Base-by-base conservation (phyloP, 2,113 vertebrate genomes). In the Anas platyrhynchos region DNA sequence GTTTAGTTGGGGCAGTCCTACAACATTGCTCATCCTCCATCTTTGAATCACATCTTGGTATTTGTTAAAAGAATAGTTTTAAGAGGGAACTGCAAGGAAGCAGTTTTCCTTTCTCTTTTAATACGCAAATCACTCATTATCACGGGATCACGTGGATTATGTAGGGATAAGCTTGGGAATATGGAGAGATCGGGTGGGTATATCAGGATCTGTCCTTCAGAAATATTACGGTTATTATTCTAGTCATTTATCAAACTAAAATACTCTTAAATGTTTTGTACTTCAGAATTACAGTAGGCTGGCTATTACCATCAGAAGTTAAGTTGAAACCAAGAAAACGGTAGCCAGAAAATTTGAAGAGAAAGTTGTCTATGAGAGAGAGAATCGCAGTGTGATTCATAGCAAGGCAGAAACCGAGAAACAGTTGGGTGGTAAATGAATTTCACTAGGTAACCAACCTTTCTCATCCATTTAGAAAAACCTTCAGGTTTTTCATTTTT, bases 381-480 rank as follows among this genome's bases (percentile, higher is more conserved):
- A 91, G 54, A 68, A 55, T 65, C 54, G 27, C 50, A 76, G 5
- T 26, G 56, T 91, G 75, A 77, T 88, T 88, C 76, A 62, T 11
- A 58, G 36, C 12, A 73, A 2, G 3, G 25, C 41, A 2, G 7
- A 89, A 88, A 59, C 2, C 2, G 38, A 73, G 76, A 72, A 86
- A 22, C 36, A 89, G 2, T 88, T 67, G 73, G 71, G 46, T 36
- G 74, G 31, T 65, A 71, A 81, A 75, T 69, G 61, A 69, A 68
- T 92, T 94, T 86, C 86, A 50, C 72, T 83, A 95, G 88, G 82
- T 91, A 94, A 80, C 22, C 1, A 25, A 80, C 66, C 88, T 90
- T 83, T 83, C 68, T 46, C 26, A 63, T 81, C 76, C 83, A 78
- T 83, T 91, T 91, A 84, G 43, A 78, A 91, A 88, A 90, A 86